Percentiles rank a stretch among this genome's conserved stretches.
Conservation (phyloP, 2,113 vertebrate genomes). For the Cyprinodon variegatus region DNA sequence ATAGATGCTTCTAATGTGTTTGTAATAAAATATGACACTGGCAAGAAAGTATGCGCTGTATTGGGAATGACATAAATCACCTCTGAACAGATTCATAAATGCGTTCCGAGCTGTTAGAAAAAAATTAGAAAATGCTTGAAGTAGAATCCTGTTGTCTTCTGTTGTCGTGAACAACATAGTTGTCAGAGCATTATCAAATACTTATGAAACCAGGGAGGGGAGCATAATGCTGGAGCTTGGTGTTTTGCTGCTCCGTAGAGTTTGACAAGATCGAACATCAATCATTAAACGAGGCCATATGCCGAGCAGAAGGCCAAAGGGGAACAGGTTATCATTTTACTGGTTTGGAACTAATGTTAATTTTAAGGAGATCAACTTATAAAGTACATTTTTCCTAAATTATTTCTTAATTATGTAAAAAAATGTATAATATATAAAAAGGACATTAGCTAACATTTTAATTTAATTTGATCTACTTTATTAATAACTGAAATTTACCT, state of each 20-base stretch:
- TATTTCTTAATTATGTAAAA: not conserved
- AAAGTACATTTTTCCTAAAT: conserved; percentile 6
- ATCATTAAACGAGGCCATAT: conserved; percentile 25
- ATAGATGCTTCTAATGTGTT: conserved; percentile 51
- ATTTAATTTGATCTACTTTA: not conserved
- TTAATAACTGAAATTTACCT: too few relatives aligned
- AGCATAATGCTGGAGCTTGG: conserved; percentile 52
- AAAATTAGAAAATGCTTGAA: conserved; percentile 29
- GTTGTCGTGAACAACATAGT: conserved; percentile 43
- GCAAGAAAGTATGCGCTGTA: conserved; percentile 14
- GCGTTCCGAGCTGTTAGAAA: conserved; percentile 5
- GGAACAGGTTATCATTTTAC: conserved; percentile 5
- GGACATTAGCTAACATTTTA: not conserved
- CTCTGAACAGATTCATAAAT: conserved; percentile 7
- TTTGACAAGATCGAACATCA: conserved; percentile 45
- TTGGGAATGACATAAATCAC: conserved; percentile 42
- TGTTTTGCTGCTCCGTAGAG: conserved; percentile 35
- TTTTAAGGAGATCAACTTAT: not conserved
- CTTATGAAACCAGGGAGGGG: conserved; percentile 33
- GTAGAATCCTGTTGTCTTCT: conserved; percentile 22
- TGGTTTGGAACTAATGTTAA: conserved; percentile 14
- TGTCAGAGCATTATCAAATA: conserved; percentile 60
- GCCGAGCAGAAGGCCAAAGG: conserved; percentile 12
- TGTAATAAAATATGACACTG: conserved; percentile 35
- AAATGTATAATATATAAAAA: not conserved